These are phyloP conservation scores for Alviniconcha marisindica DNA, from an alignment of 1,140 invertebrate species.

Conservation along the genomic window DNA sequence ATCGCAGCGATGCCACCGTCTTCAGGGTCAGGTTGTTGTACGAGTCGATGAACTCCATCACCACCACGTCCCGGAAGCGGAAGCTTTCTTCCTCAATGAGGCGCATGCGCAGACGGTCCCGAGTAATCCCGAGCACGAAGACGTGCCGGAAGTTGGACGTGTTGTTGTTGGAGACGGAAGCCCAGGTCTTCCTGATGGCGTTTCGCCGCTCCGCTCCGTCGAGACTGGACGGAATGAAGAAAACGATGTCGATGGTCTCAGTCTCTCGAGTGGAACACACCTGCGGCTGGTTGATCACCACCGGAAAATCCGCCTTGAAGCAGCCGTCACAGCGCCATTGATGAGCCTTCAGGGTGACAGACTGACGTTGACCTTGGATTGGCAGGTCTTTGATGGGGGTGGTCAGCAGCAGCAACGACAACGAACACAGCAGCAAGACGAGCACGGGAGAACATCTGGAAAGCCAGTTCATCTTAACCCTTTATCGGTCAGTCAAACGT, in stretches of 20 bases:
- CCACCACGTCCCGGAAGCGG: constrained; percentile 83
- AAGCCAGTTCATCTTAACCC: too few species aligned
- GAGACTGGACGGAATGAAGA: not conserved
- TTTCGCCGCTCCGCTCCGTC: constrained; percentile 8
- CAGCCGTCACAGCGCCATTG: not conserved
- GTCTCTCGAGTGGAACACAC: constrained; percentile 7
- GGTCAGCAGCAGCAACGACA: too few species aligned
- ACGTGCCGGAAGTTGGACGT: constrained; percentile 47
- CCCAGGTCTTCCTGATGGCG: constrained; percentile 52
- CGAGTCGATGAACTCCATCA: constrained; percentile 85
- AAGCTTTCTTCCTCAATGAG: constrained; percentile 78
- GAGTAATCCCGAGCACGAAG: constrained; percentile 40
- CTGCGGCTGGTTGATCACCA: not conserved
- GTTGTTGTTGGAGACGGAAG: constrained; percentile 46
- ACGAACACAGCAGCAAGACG: too few species aligned
- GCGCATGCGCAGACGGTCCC: not conserved
- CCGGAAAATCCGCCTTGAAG: not conserved
- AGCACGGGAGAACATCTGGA: too few species aligned
- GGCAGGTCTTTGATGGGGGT: too few species aligned
- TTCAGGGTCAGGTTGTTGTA: constrained; percentile 92
- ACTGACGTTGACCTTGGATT: too few species aligned
- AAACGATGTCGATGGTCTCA: not conserved
- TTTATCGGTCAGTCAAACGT: too few species aligned
- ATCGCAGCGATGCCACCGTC: constrained; percentile 88
- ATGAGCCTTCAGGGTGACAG: too few species aligned